phyloP scores from a whole-genome alignment of 2,888 invertebrate genomes.

The Orchesellides sinensis region DNA sequence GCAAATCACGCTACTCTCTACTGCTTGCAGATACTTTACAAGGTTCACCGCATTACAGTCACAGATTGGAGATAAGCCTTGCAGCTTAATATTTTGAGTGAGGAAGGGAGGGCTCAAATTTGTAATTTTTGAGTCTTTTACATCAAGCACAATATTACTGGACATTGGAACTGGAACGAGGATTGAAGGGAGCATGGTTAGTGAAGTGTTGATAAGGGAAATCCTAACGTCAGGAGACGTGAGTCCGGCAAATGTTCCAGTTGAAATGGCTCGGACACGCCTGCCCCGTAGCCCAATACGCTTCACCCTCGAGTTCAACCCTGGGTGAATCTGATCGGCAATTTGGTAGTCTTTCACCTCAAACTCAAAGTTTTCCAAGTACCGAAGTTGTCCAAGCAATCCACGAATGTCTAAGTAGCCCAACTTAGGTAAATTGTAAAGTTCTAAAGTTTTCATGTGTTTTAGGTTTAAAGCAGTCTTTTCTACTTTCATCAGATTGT shows the following conservation, averaged over 20 bases:
- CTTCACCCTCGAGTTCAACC: conserved; percentile 70
- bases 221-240: conserved; percentile 85
- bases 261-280: conserved; percentile 82
- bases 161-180: conserved; percentile 91
- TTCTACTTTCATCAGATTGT: conserved; percentile 86
- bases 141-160: conserved; percentile 86
- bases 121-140: conserved; percentile 86
- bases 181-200: conserved; percentile 87
- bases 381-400: conserved; percentile 85
- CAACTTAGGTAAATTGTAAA: conserved; percentile 87
- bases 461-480: conserved; percentile 87
- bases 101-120: conserved; percentile 88
- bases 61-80: conserved; percentile 89
- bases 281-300: conserved; percentile 72
- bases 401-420: conserved; percentile 88
- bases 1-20: conserved; percentile 71
- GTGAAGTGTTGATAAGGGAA: conserved; percentile 88
- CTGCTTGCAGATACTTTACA: conserved; percentile 71
- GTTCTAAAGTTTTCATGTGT: conserved; percentile 84
- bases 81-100: conserved; percentile 88
- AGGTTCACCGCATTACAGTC: conserved; percentile 84
- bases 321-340: conserved; percentile 87
- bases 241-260: conserved; percentile 76
- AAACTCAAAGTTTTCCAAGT: conserved; percentile 86
- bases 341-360: conserved; percentile 87